phyloP scores from a whole-genome alignment of 2,888 invertebrate genomes.

The Steinernema carpocapsae region DNA sequence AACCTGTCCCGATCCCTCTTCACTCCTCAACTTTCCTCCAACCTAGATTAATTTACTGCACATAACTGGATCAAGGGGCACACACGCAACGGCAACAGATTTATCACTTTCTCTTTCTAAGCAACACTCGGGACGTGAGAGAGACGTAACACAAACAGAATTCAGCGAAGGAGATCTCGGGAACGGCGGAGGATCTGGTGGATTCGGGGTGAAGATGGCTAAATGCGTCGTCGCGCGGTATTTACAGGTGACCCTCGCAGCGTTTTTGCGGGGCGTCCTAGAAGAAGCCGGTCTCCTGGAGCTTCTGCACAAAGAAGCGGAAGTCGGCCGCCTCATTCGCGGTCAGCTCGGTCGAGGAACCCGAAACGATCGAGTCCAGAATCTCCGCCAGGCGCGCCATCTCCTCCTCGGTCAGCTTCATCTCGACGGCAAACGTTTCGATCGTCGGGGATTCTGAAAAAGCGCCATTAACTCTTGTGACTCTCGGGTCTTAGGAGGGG shows the following conservation, averaged over 20 bases:
- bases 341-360: constrained; percentile 58
- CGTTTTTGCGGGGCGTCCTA: constrained; percentile 37
- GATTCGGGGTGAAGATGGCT: background rate
- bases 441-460: constrained; percentile 65
- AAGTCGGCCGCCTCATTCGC: constrained; percentile 65
- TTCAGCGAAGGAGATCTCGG: constrained; percentile 22
- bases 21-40: background rate
- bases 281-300: constrained; percentile 67
- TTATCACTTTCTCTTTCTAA: constrained; percentile 35
- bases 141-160: constrained; percentile 28
- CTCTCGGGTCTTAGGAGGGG: too few species aligned
- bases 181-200: background rate
- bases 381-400: constrained; percentile 56
- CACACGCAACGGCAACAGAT: constrained; percentile 31
- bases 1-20: too few species aligned
- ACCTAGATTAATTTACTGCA: constrained; percentile 17
- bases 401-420: constrained; percentile 58
- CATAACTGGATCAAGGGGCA: background rate
- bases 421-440: constrained; percentile 61
- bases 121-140: constrained; percentile 29
- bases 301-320: constrained; percentile 67
- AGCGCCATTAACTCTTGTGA: background rate
- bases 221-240: constrained; percentile 6
- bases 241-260: constrained; percentile 28
- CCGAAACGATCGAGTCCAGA: constrained; percentile 59